Conservation (phyloP, 2,888 invertebrate genomes). For the Xylocampa areola region DNA sequence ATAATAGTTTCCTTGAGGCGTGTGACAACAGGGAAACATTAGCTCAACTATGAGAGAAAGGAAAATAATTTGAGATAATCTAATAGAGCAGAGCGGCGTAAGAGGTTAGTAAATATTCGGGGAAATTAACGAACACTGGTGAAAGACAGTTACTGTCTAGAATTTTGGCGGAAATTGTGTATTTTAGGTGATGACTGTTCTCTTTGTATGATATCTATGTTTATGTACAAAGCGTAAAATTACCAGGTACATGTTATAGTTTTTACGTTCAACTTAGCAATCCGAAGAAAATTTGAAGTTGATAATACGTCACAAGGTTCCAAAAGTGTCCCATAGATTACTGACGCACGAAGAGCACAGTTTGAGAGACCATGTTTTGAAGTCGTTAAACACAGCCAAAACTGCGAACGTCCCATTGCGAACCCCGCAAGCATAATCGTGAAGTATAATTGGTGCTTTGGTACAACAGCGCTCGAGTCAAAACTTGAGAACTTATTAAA, state of each 20-base stretch:
- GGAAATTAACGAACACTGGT: constrained; percentile 78
- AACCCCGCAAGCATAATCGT: constrained; percentile 35
- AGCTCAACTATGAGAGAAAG: constrained; percentile 62
- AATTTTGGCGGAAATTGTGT: constrained; percentile 10
- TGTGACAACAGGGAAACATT: constrained; percentile 63
- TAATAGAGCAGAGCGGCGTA: constrained; percentile 69
- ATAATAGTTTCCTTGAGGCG: constrained; percentile 60
- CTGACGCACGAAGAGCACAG: too few relatives aligned
- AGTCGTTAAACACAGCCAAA: constrained; percentile 36
- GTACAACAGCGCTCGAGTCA: constrained; percentile 37
- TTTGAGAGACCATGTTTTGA: too few relatives aligned
- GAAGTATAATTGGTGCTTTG: constrained; percentile 49
- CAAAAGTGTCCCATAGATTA: not conserved
- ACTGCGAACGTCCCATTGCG: constrained; percentile 33
- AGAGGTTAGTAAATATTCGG: constrained; percentile 76
- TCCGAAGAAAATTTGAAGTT: too few relatives aligned
- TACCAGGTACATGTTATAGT: too few relatives aligned
- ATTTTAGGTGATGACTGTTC: constrained; percentile 9
- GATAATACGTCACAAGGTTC: too few relatives aligned
- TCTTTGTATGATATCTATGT: too few relatives aligned
- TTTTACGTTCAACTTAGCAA: not conserved
- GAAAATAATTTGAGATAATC: constrained; percentile 80
- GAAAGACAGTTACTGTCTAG: constrained; percentile 28
- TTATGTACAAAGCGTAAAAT: too few relatives aligned
- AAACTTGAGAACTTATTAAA: constrained; percentile 45